Base-by-base conservation (phyloP, 2,888 invertebrate genomes). In the Watsonalla binaria region DNA sequence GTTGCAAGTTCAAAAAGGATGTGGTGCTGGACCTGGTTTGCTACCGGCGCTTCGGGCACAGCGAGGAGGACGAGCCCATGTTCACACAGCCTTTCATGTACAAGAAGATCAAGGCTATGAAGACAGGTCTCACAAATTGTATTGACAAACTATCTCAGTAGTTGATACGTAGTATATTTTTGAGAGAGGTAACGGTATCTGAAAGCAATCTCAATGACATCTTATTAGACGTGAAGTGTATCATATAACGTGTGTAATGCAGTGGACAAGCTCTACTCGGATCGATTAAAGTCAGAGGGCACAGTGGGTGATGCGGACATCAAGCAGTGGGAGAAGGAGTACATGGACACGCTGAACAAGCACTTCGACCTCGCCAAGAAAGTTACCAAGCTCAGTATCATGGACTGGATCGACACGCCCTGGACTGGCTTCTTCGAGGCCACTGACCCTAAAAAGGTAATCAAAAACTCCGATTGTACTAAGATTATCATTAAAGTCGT, bases 21-120 rank as follows among this genome's bases (percentile, higher is more conserved):
- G 94, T 95, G 52, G 94, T 97, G 24, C 91, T 97, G 61, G 97
- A 97, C 87, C 89, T 97, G 70, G 96, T 96, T 60, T 93, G 94
- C 74, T 96, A 96, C 80, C 95, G 96, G 64, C 96, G 97, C 73
- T 94, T 95, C 79, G 98, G 98, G 0, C 98, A 98, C 92, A 98
- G 97, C 78, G 98, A 98, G 88, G 94, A 96, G 78, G 98, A 98
- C 84, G 97, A 98, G 83, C 98, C 98, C 0, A 96, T 95, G 95
- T 96, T 96, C 82, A 98, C 98, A 5, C 98, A 98, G 82, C 98
- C 98, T 0, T 92, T 97, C 61, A 98, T 98, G 97, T 98, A 98
- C 92, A 95, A 96, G 80, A 95, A 95, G 77, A 97, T 98, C 65
- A 92, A 92, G 55, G 87, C 92, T 46, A 94, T 94, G 75, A 81